Base-by-base conservation (phyloP, 2,888 invertebrate genomes). In the Frankliniella fusca region DNA sequence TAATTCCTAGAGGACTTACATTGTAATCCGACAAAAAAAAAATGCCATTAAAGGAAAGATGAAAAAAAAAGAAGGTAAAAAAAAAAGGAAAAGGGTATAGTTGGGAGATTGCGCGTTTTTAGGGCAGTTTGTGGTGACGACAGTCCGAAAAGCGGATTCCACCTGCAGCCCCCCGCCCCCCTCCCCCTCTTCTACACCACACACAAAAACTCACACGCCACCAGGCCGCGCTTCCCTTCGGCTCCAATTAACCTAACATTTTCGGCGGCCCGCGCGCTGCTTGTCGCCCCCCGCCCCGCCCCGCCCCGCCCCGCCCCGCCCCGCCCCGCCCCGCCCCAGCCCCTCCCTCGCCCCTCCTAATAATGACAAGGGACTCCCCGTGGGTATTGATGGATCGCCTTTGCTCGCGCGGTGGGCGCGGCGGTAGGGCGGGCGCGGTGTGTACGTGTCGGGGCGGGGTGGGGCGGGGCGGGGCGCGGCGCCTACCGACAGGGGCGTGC, bases 181-280 rank as follows among this genome's bases (percentile, higher is more conserved):
- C 38, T 5, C 38, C 38, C 38, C 38, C 38, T 5, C 38, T 38
- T n/a, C n/a, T n/a, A n/a, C n/a, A n/a, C n/a, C 38, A 38, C 38
- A 38, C 38, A 38, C 38, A n/a, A n/a, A n/a, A n/a, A 38, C 38
- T 38, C 38, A 38, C 38, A 38, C 38, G 38, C 38, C 61, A 61
- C 12, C 61, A 61, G 38, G 38, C 38, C 3, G 38, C 38, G 38
- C 38, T 38, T 38, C 38, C 61, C 61, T 61, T 38, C 38, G n/a
- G 61, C 61, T 61, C 61, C 61, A 61, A 61, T 61, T 61, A 61
- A n/a, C 61, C 61, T 18, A n/a, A 61, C 61, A 61, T 61, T 61
- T 18, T 61, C 61, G 61, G 61, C 61, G 61, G 61, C 61, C 18
- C 61, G n/a, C 3, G 3, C 54, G 18, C 61, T 61, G 61, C 61